These are phyloP conservation scores for Xylocampa areola DNA, from an alignment of 2,888 invertebrate genomes.

Conservation along the genomic window DNA sequence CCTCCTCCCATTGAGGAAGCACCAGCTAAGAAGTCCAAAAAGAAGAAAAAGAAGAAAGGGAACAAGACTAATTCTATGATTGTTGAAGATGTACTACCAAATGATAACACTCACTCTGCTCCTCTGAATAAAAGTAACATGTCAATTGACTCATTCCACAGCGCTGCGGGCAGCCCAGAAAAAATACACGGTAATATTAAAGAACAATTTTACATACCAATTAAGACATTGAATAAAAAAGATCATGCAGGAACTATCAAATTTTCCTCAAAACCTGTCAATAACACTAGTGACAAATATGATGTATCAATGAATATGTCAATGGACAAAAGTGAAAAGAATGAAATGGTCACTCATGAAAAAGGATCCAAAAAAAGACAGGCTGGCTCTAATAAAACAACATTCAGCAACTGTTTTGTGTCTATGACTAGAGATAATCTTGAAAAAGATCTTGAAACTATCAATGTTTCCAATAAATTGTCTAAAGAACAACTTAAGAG, in stretches of 20 bases:
- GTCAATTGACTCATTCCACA: constrained; percentile 80
- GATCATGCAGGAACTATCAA: constrained; percentile 11
- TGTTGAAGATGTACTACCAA: constrained; percentile 53
- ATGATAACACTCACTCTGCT: constrained; percentile 31
- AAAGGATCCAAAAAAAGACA: constrained; percentile 19
- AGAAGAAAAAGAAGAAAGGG: constrained; percentile 70
- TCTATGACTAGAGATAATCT: constrained; percentile 25
- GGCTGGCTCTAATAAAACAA: constrained; percentile 9
- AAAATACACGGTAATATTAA: constrained; percentile 16
- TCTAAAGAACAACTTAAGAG: constrained; percentile 12
- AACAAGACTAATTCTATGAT: constrained; percentile 57
- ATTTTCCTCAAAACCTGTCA: constrained; percentile 4
- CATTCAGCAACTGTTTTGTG: constrained; percentile 27
- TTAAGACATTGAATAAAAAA: constrained; percentile 6
- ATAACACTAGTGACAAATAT: constrained; percentile 5
- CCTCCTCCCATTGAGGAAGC: constrained; percentile 37
- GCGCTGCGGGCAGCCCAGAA: constrained; percentile 80
- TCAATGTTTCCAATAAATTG: constrained; percentile 18
- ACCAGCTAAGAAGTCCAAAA: constrained; percentile 65
- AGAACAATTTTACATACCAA: constrained; percentile 1
- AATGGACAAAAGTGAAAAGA: constrained; percentile 31
- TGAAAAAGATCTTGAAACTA: constrained; percentile 21
- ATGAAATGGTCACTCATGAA: constrained; percentile 21
- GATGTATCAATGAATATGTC: constrained; percentile 13
- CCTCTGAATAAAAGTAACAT: constrained; percentile 63